Conservation (phyloP, 2,113 vertebrate species). For the Scopus umbretta region DNA sequence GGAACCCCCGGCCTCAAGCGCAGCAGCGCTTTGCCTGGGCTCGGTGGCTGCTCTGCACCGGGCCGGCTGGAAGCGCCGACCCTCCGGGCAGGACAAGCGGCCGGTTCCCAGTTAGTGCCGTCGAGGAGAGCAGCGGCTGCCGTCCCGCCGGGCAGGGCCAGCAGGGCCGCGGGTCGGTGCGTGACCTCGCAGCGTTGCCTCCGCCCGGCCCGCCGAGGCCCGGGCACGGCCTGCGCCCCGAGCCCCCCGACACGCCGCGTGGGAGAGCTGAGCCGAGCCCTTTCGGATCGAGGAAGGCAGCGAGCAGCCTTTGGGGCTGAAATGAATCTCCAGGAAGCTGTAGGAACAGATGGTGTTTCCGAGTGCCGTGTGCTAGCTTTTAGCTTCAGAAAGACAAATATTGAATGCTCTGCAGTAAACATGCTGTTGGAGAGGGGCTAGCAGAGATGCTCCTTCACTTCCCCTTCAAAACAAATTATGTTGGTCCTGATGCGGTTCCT, state of each 20-base stretch:
- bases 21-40: not conserved
- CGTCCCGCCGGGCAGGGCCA: not conserved
- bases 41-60: not conserved
- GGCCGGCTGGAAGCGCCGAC: not conserved
- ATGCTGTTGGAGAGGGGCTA: rapidly evolving
- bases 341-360: not conserved
- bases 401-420: rapidly evolving
- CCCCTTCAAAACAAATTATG: rapidly evolving
- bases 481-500: not conserved
- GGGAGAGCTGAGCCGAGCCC: not conserved
- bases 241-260: rapidly evolving
- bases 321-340: not conserved
- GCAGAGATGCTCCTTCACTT: rapidly evolving
- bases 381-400: not conserved
- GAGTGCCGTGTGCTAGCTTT: rapidly evolving
- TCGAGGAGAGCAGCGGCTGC: not conserved
- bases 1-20: not conserved
- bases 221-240: not conserved
- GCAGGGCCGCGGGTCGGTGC: not conserved
- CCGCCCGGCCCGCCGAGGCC: not conserved
- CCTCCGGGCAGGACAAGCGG: not conserved
- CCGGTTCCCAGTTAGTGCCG: not conserved
- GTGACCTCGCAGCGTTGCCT: not conserved
- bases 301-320: rapidly evolving
- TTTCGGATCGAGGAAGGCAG: rapidly evolving